A percentile compares a stretch with the other conserved stretches of the same genome.
Conservation (phyloP, 2,113 vertebrate species). For the Ovis canadensis region DNA sequence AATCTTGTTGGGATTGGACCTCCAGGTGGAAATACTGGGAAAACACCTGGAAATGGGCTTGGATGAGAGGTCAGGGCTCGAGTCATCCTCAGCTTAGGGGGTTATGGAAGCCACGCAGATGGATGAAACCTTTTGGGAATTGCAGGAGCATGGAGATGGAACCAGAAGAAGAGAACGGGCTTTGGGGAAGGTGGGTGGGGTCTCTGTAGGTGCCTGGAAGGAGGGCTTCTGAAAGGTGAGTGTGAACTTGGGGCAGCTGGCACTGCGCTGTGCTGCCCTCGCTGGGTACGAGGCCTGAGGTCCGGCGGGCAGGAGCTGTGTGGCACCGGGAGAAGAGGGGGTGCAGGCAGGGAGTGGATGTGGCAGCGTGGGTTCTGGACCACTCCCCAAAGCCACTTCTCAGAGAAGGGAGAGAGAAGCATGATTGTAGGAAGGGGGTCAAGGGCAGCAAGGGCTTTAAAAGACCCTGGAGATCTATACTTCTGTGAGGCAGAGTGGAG, state of each 20-base stretch:
- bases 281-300: neutral
- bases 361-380: too few relatives aligned
- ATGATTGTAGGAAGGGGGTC: neutral
- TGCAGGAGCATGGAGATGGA: neutral
- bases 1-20: neutral
- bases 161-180: neutral
- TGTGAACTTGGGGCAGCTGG: neutral
- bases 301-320: fast-evolving
- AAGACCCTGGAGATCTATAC: neutral
- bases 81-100: neutral
- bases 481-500: neutral
- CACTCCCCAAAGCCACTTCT: neutral
- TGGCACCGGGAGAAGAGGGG: neutral
- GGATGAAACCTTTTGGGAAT: neutral
- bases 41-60: neutral
- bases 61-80: neutral
- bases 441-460: neutral
- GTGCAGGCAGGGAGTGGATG: neutral
- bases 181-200: neutral
- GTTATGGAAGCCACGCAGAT: neutral
- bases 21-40: neutral
- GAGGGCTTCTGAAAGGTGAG: neutral
- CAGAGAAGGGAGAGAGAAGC: neutral
- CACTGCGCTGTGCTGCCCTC: neutral
- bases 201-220: neutral